These are phyloP conservation scores for Pipa parva DNA, from an alignment of 2,113 vertebrate genomes.

Conservation along the genomic window DNA sequence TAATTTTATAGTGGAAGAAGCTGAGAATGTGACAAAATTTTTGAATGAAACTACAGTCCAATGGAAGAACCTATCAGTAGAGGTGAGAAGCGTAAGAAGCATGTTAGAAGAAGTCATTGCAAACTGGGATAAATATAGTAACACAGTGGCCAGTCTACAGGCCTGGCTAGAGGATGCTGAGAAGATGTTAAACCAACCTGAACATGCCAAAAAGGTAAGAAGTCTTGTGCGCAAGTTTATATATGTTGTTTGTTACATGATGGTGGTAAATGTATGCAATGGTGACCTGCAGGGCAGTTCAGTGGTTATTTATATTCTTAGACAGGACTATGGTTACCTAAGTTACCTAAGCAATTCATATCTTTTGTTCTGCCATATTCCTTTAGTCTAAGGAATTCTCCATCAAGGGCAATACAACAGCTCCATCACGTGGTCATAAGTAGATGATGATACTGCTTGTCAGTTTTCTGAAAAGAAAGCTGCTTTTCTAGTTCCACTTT, in stretches of 20 bases:
- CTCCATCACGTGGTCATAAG: too few species aligned
- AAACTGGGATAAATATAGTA: constrained; percentile 85
- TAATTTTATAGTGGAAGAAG: constrained; percentile 74
- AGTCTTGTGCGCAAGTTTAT: neutral
- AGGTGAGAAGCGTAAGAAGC: constrained; percentile 85
- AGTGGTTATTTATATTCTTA: too few species aligned
- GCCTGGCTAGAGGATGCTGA: constrained; percentile 91
- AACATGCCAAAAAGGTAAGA: constrained; percentile 79
- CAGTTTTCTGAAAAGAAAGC: too few species aligned
- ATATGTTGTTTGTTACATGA: neutral
- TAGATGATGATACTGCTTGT: too few species aligned
- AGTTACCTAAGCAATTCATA: too few species aligned
- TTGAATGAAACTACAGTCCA: constrained; percentile 85
- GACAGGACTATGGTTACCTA: too few species aligned
- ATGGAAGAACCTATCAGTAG: constrained; percentile 88
- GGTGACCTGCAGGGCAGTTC: too few species aligned
- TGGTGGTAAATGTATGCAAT: too few species aligned
- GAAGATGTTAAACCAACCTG: constrained; percentile 76
- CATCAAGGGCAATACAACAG: too few species aligned
- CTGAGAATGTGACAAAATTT: constrained; percentile 79
- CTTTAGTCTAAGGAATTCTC: too few species aligned
- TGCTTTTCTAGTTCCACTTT: too few species aligned
- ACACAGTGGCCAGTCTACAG: constrained; percentile 78
- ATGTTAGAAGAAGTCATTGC: constrained; percentile 91
- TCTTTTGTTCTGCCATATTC: too few species aligned